phyloP scores from a whole-genome alignment of 2,797 vertebrate species.

The Enteromius thamalakanensis region DNA sequence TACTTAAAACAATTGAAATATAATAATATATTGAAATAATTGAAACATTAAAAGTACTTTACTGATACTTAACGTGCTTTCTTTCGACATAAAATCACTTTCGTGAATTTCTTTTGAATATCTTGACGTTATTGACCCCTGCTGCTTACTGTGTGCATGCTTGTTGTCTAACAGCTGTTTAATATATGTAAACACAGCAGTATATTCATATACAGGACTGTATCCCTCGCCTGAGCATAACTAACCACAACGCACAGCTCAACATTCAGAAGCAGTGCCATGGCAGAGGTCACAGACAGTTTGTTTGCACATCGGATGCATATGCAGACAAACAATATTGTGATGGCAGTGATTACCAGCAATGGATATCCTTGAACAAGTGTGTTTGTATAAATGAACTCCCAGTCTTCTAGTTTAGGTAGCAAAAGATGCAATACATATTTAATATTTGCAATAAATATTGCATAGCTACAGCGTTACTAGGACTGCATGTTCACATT shows the following conservation, averaged over 20 bases:
- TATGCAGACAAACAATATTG: conserved; percentile 9
- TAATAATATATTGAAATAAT: too few relatives aligned
- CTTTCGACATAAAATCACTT: too few relatives aligned
- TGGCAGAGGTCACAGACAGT: conserved; percentile 15
- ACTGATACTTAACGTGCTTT: too few relatives aligned
- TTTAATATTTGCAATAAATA: conserved; percentile 54
- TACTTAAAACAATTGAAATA: too few relatives aligned
- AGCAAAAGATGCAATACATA: conserved; percentile 52
- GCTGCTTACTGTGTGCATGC: neutral
- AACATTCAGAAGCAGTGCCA: conserved; percentile 5
- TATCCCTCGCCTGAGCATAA: neutral
- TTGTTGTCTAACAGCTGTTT: neutral
- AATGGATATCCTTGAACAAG: conserved; percentile 33
- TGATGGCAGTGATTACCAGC: conserved; percentile 26
- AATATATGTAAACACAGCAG: neutral
- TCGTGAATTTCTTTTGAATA: too few relatives aligned
- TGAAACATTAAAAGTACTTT: too few relatives aligned
- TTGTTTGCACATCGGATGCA: neutral
- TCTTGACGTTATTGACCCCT: too few relatives aligned
- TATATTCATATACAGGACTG: neutral
- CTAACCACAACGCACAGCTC: neutral
- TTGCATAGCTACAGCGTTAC: conserved; percentile 42
- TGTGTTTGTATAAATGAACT: conserved; percentile 42
- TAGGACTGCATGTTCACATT: conserved; percentile 18
- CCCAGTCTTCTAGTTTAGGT: conserved; percentile 38